Conservation (phyloP, 2,113 vertebrate genomes). For the Pseudorhombus dupliciocellatus region DNA sequence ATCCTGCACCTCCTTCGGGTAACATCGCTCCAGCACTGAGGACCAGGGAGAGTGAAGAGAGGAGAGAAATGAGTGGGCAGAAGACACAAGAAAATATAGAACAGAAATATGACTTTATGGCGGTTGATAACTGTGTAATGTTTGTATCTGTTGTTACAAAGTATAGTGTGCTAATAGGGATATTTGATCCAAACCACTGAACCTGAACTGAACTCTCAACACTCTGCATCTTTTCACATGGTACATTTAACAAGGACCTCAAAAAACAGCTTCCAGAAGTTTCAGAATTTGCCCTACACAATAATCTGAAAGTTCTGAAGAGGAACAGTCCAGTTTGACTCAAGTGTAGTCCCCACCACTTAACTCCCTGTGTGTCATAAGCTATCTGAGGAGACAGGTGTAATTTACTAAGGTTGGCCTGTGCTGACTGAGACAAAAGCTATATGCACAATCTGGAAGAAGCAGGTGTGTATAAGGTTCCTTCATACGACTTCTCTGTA, state of each 20-base stretch:
- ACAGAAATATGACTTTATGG: slow-evolving; percentile 17
- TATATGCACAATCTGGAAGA: neutral
- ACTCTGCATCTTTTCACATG: neutral
- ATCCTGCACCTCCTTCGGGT: slow-evolving; percentile 96
- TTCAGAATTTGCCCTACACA: too few species aligned
- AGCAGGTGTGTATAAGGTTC: neutral
- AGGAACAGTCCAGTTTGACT: neutral
- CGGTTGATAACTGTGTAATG: neutral
- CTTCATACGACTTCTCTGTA: neutral
- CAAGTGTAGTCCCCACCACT: slow-evolving; percentile 23
- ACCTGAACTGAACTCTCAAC: neutral
- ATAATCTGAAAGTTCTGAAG: too few species aligned
- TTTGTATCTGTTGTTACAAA: neutral
- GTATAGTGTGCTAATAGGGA: neutral
- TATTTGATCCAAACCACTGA: neutral
- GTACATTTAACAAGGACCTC: neutral
- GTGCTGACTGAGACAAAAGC: too few species aligned
- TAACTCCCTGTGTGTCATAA: slow-evolving; percentile 14
- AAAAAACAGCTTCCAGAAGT: too few species aligned
- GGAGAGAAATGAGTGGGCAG: slow-evolving; percentile 35
- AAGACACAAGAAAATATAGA: slow-evolving; percentile 32
- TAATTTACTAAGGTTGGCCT: neutral
- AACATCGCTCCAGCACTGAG: slow-evolving; percentile 92
- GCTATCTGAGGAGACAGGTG: slow-evolving; percentile 8
- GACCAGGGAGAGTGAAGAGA: neutral